Base-by-base conservation (phyloP, 2,113 vertebrate species). In the Mungos mungo region DNA sequence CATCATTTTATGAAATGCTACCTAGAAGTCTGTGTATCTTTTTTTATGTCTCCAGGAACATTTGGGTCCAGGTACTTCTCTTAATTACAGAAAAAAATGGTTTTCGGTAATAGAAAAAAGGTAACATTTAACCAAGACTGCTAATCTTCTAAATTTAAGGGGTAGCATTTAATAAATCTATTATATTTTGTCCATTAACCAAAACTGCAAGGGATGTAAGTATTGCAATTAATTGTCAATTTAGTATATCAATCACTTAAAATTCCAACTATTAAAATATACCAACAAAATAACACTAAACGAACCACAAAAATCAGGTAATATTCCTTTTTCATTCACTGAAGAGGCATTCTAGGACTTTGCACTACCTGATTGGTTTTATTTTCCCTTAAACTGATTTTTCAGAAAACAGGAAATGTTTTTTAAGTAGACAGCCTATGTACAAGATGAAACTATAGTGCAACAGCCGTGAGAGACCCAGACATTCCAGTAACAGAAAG, bases 91-190 rank as follows among this genome's bases (percentile, higher is more conserved):
- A 41, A 88, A 79, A 96, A 72, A 81, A 35, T 25, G 35, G 76
- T 86, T 38, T 45, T 2, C 8, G 65, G 35, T 92, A 69, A 57
- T 4, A 83, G 7, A 25, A 77, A 72, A 92, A 97, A 89, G 27
- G 50, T 41, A 90, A 35, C 77, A 93, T 69, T 97, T 94, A 90
- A 90, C 25, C 18, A 95, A 95, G 52, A 92, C 60, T 50, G 91
- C 7, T 54, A 81, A 77, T 18, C 15, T 86, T 92, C 27, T 95
- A 76, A 90, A 94, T 65, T 84, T 87, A 94, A 90, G 93, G 23
- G 4, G 60, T 90, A 90, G 52, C 38, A 92, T 27, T 86, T 45
- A 82, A 68, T 29, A 93, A 54, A 38, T 31, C 38, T 86, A 88
- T 29, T 90, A 2, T 60, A 90, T 84, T 35, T 88, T 88, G 95